Conservation (phyloP, 2,888 invertebrate species). For the Anagyrus pseudococci region DNA sequence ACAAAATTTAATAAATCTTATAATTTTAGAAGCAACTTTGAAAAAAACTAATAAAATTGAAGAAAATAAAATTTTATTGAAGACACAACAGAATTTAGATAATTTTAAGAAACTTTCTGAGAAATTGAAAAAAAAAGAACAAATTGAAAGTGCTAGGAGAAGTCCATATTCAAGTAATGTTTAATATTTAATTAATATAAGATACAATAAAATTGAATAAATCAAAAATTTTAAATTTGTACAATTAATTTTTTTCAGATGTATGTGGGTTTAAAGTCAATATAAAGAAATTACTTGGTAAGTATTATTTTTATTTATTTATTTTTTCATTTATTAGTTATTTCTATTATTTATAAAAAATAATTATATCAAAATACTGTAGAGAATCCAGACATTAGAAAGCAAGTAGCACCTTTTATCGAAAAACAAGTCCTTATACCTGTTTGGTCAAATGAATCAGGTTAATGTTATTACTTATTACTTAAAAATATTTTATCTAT, state of each 20-base stretch:
- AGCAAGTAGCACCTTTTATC: conserved; percentile 17
- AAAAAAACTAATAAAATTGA: not conserved
- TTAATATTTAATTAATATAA: not conserved
- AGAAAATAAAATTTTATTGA: not conserved
- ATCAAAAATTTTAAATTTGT: no score
- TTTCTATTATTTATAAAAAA: not conserved
- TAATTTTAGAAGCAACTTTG: not conserved
- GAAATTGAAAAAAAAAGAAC: not conserved
- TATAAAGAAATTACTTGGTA: conserved; percentile 8
- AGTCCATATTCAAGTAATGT: not conserved
- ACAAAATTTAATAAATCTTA: not conserved
- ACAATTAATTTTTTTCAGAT: conserved; percentile 4
- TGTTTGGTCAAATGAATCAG: not conserved
- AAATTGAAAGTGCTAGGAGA: not conserved
- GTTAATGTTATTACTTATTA: not conserved
- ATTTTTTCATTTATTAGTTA: not conserved
- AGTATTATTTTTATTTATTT: not conserved
- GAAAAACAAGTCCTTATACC: conserved; percentile 5
- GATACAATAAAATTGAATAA: no score
- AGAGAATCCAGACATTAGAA: conserved; percentile 18
- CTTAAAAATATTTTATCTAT: not conserved
- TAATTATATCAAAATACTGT: not conserved
- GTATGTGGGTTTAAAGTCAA: conserved; percentile 8
- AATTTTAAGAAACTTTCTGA: not conserved
- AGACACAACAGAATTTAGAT: no score